Evolutionary conservation across 2,113 vertebrate species (phyloP), one percentile per base, ranked within the genome.

Genomic region (Narcine bancroftii): DNA sequence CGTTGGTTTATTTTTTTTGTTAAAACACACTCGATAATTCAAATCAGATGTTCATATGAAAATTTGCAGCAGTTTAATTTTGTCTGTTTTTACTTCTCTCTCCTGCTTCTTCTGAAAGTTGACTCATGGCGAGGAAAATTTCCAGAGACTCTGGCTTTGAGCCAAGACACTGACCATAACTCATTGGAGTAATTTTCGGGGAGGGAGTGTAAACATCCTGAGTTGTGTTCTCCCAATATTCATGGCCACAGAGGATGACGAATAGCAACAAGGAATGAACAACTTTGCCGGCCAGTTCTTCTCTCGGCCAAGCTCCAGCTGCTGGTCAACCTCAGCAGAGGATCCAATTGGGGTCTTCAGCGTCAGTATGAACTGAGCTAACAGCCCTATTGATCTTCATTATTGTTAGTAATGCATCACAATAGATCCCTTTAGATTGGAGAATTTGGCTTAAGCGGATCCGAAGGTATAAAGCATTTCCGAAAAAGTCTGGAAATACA

Each of bases 21-120:
- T 66, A 47, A 33, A 91, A 91, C 39, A 69, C 3, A 33, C 11
- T 47, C 60, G 19, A 91, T 81, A 26, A 91, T 91, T 91, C 47
- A 69, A 69, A 66, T 39, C 89, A 91, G 39, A 91, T 91, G 89
- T 91, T 69, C 33, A 17, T 33, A 71, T 42, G 63, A 66, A 66
- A 69, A 47, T 42, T 69, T 26, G 9, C 24, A 47, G 21, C 33
- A 42, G 76, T 21, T 1, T 39, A 79, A 24, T 47, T 91, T 91
- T 69, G 60, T 21, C 60, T 42, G 19, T 45, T 71, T 91, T 66
- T 36, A 42, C 26, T 26, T 65, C 19, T 60, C 36, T 6, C 36
- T 66, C 15, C 50, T 1, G 15, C 33, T n/a, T 87, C 81, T 60
- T 7, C n/a, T 56, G 53, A 36, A 63, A 60, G 53, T n/a, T 87